Conservation (phyloP, 2,797 vertebrate genomes). For the Sebastolobus alascanus region DNA sequence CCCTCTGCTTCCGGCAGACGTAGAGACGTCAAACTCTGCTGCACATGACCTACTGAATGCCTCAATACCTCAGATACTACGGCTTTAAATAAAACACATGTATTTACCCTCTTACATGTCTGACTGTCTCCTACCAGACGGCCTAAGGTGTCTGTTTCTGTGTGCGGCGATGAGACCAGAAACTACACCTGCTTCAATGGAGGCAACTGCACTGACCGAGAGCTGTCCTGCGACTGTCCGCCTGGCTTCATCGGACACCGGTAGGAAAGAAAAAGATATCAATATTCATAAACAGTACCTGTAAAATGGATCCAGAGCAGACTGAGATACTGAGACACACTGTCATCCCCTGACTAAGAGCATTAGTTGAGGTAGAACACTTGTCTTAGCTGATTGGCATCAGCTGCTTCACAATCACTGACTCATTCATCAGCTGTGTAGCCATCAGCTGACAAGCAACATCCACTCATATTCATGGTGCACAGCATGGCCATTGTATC, state of each 20-base stretch:
- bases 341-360: not conserved
- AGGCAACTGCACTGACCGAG: slow-evolving; percentile 88
- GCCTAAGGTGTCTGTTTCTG: slow-evolving; percentile 85
- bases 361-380: not conserved
- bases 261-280: slow-evolving; percentile 76
- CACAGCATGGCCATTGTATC: no score
- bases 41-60: not conserved
- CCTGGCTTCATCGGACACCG: slow-evolving; percentile 89
- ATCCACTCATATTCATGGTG: not conserved
- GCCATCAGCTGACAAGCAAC: not conserved
- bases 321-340: not conserved
- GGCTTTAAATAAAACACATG: not conserved
- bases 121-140: slow-evolving; percentile 67
- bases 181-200: slow-evolving; percentile 94
- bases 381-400: not conserved
- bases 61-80: not conserved
- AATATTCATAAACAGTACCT: not conserved
- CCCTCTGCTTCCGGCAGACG: slow-evolving; percentile 31
- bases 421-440: not conserved
- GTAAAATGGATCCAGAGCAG: not conserved
- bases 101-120: not conserved
- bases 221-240: slow-evolving; percentile 84
- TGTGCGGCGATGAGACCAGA: slow-evolving; percentile 88
- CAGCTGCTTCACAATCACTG: not conserved
- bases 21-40: not conserved